Conservation (phyloP, 2,113 vertebrate species). For the Falco punctatus region DNA sequence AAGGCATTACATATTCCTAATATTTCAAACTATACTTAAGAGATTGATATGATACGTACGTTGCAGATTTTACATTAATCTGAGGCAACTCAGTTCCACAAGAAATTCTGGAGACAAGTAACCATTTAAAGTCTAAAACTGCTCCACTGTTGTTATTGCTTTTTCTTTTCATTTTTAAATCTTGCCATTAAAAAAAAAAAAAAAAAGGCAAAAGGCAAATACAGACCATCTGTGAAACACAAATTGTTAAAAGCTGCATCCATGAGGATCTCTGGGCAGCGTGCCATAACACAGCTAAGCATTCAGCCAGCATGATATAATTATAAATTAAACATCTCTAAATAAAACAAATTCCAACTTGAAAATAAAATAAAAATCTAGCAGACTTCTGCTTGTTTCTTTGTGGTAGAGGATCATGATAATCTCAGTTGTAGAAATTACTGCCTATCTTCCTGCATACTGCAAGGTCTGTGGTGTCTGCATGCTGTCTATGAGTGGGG, state of each 20-base stretch:
- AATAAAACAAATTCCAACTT: not conserved
- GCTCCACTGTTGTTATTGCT: not conserved
- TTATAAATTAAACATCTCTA: conserved; percentile 11
- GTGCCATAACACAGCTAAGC: not conserved
- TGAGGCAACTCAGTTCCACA: not conserved
- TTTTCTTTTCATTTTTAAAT: not conserved
- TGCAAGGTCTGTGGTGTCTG: not conserved
- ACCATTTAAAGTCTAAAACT: not conserved
- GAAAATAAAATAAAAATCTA: conserved; percentile 4
- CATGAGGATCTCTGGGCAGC: not conserved
- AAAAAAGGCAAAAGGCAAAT: conserved; percentile 1
- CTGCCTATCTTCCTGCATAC: not conserved
- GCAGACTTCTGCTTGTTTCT: not conserved
- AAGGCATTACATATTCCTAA: not conserved
- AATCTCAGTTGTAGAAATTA: not conserved
- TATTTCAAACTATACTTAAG: not conserved
- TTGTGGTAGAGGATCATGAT: not conserved
- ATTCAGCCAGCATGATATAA: not conserved
- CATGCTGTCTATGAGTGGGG: not conserved
- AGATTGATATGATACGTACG: not conserved
- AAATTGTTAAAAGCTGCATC: conserved; percentile 11
- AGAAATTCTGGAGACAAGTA: not conserved
- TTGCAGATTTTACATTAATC: not conserved
- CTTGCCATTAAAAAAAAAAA: not conserved
- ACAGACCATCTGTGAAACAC: conserved; percentile 3